Conservation (phyloP, 2,797 vertebrate genomes). For the Buphagus erythrorhynchus region DNA sequence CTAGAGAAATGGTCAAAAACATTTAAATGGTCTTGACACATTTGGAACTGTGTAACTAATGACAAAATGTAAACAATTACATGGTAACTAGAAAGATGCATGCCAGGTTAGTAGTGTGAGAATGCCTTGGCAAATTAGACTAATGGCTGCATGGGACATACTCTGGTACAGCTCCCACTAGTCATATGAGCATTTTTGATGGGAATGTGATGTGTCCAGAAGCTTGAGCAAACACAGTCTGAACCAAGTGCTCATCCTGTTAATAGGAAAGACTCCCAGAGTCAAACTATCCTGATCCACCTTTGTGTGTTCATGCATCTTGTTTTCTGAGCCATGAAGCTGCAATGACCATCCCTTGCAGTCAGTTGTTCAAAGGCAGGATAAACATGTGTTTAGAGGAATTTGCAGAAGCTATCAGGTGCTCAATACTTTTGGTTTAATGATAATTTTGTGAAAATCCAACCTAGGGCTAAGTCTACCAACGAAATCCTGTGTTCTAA, state of each 20-base stretch:
- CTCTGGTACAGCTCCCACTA: background rate
- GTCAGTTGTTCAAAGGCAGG: background rate
- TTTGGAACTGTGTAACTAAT: background rate
- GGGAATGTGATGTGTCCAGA: background rate
- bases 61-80: background rate
- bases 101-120: background rate
- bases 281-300: background rate
- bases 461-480: background rate
- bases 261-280: background rate
- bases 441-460: background rate
- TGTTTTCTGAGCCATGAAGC: background rate
- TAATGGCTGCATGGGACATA: background rate
- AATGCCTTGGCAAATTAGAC: background rate
- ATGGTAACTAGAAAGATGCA: background rate
- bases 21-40: background rate
- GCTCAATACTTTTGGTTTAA: background rate
- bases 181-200: background rate
- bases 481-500: background rate
- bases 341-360: background rate
- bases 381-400: background rate
- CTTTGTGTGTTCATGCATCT: background rate
- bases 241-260: background rate
- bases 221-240: background rate
- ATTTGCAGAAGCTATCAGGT: background rate
- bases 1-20: background rate